Percentiles rank a stretch among this genome's conserved stretches.
Evolutionary conservation across 2,797 vertebrate species (phyloP).

Genomic region (Gallinago stenura): DNA sequence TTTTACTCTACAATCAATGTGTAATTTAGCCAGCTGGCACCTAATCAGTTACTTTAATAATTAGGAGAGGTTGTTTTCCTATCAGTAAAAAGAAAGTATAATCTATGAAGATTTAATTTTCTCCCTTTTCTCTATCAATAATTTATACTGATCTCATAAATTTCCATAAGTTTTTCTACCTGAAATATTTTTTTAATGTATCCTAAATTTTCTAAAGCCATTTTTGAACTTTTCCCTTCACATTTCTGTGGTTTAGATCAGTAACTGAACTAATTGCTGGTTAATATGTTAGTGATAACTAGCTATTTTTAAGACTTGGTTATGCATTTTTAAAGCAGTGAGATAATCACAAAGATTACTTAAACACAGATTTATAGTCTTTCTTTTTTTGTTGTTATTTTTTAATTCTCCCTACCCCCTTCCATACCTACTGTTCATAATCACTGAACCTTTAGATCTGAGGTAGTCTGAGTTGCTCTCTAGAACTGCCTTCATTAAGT

Average conservation of each 20-base stretch:
- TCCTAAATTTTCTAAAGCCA: not conserved
- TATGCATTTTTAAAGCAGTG: not conserved
- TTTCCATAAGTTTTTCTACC: not conserved
- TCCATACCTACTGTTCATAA: not conserved
- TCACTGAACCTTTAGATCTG: not conserved
- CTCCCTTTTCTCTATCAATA: not conserved
- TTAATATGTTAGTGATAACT: conserved; percentile 39
- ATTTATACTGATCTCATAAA: not conserved
- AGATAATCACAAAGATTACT: not conserved
- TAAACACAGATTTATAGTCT: not conserved
- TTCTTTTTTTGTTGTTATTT: not conserved
- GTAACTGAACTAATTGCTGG: conserved; percentile 11
- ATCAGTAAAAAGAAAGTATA: not conserved
- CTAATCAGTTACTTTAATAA: conserved; percentile 2
- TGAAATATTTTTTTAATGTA: not conserved
- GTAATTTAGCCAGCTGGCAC: not conserved
- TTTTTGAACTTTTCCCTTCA: not conserved
- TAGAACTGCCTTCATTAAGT: not conserved
- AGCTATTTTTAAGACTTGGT: conserved; percentile 41
- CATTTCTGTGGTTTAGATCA: not conserved
- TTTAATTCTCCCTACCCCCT: not conserved
- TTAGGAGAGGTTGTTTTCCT: not conserved
- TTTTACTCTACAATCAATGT: not conserved
- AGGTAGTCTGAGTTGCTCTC: not conserved
- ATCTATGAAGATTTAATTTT: not conserved